These are phyloP conservation scores for Nemurella pictetii DNA, from an alignment of 2,888 invertebrate genomes.

Conservation along the genomic window DNA sequence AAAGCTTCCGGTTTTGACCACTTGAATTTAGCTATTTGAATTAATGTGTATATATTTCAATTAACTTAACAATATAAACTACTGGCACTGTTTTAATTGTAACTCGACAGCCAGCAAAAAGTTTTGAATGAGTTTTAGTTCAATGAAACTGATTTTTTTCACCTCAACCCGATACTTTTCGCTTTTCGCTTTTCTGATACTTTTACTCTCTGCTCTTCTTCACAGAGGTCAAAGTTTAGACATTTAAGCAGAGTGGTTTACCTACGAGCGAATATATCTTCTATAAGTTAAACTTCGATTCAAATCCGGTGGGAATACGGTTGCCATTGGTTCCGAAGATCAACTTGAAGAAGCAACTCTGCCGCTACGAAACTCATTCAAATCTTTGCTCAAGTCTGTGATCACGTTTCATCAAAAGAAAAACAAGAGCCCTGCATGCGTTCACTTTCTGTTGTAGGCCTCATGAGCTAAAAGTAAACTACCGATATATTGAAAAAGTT, in stretches of 20 bases:
- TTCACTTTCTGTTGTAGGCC: background rate
- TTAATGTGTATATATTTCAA: no score
- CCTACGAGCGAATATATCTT: background rate
- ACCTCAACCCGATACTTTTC: no score
- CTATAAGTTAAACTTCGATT: background rate
- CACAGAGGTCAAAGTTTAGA: background rate
- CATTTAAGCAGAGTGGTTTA: background rate
- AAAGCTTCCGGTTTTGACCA: no score
- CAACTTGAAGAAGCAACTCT: background rate
- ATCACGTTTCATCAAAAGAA: background rate
- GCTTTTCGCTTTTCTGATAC: no score
- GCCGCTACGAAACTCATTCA: background rate
- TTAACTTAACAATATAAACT: no score
- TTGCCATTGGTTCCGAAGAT: background rate
- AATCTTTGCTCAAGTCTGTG: background rate
- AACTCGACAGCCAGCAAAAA: no score
- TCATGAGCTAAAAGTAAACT: background rate
- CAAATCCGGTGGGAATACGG: background rate
- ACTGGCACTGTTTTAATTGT: no score
- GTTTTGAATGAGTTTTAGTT: no score
- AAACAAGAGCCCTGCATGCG: background rate
- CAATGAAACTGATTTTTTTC: no score
- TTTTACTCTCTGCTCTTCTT: no score
- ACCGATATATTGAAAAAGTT: background rate
- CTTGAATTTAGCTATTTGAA: no score